Evolutionary conservation across 2,113 vertebrate species (phyloP), one percentile per base, ranked within the genome.

Genomic region (Oriolus oriolus): DNA sequence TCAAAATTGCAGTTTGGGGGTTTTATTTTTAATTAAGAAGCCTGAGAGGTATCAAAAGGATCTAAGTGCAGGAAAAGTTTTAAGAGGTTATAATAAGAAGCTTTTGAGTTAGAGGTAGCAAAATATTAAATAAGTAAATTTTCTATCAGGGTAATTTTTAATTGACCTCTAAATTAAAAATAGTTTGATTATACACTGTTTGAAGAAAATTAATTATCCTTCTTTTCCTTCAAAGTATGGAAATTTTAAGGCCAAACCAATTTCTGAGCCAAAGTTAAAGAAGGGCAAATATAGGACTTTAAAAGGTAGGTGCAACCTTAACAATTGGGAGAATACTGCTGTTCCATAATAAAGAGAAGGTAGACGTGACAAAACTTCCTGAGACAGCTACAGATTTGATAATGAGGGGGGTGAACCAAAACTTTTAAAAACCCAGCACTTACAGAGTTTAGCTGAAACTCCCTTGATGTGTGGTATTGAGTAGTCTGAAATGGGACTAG

Each of bases 121-220:
- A 94, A 96, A 93, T 26, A 90, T 95, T 79, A 83, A 91, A 80
- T 49, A 94, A 87, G 61, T 86, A 90, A 78, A 75, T 93, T 96
- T 96, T 54, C 69, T 81, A 86, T 88, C 88, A 45, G 76, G 73
- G 47, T 92, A 90, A 93, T 84, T 92, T 92, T 90, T 65, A 90
- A 90, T 89, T 94, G 93, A 96, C 90, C 93, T 96, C 92, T 92
- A 92, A 95, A 94, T 94, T 75, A 93, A 94, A 96, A 96, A 77
- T 42, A 94, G 64, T 95, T 87, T 94, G 56, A 96, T 95, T 94
- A 92, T 90, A 90, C 73, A 53, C 64, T 82, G 88, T 94, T 96
- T 97, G 96, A 97, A 96, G 95, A 94, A 96, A 95, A 96, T 95
- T 96, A 96, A 96, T 97, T 96, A 95, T 92, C 61, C 45, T 89